A percentile compares a stretch with the other conserved stretches of the same genome.
phyloP scores from a whole-genome alignment of 2,888 invertebrate genomes.

The Napeogenes inachia region DNA sequence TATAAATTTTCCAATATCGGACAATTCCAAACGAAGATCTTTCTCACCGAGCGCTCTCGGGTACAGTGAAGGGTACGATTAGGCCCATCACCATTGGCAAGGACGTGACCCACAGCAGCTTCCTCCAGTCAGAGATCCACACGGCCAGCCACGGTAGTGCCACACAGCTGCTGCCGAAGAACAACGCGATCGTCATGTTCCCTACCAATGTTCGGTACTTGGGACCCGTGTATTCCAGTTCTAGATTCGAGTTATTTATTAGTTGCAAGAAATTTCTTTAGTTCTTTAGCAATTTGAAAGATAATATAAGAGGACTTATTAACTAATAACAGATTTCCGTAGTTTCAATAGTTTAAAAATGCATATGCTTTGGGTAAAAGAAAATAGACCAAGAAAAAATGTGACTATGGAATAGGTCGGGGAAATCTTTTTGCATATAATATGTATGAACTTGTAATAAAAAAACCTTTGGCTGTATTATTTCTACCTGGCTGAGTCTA shows the following conservation, averaged over 20 bases:
- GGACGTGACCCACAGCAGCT: constrained; percentile 60
- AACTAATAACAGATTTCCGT: no score
- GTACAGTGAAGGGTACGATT: constrained; percentile 56
- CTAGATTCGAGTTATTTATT: constrained; percentile 33
- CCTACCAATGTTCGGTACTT: constrained; percentile 69
- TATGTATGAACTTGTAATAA: no score
- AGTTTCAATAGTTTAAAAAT: no score
- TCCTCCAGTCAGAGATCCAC: constrained; percentile 63
- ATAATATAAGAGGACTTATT: neutral
- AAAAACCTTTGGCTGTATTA: no score
- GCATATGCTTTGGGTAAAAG: no score
- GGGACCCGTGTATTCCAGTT: constrained; percentile 71
- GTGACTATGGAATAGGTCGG: no score
- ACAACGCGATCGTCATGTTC: constrained; percentile 72
- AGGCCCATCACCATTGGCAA: constrained; percentile 57
- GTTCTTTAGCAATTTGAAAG: neutral
- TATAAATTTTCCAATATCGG: constrained; percentile 4
- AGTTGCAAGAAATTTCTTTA: neutral
- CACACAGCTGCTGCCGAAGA: constrained; percentile 66
- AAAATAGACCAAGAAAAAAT: no score
- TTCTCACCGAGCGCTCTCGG: constrained; percentile 66
- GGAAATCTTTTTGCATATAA: no score
- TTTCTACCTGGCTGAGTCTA: no score
- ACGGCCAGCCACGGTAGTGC: constrained; percentile 69
- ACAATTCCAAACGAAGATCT: no score